phyloP scores from a whole-genome alignment of 2,888 invertebrate species.

The Lymantria dispar region DNA sequence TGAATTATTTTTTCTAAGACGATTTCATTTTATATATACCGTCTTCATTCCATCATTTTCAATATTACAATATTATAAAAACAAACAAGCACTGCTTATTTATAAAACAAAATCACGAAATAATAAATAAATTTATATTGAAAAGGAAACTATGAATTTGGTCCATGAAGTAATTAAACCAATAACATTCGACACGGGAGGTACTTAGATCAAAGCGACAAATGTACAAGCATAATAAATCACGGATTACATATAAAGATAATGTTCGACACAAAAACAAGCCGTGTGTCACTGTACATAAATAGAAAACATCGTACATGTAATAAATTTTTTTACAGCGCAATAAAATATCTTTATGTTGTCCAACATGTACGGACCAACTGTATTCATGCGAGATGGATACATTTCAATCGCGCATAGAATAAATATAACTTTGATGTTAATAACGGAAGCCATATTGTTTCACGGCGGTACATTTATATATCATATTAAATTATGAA shows the following conservation, averaged over 20 bases:
- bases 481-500: neutral
- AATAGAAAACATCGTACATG: conserved; percentile 37
- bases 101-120: no score
- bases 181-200: no score
- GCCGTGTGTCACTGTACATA: conserved; percentile 25
- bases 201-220: no score
- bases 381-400: neutral
- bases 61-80: no score
- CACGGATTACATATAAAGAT: neutral
- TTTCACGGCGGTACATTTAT: conserved; percentile 1
- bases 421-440: conserved; percentile 1
- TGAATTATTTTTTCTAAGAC: no score
- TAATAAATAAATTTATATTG: no score
- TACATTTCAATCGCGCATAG: neutral
- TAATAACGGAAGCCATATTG: conserved; percentile 6
- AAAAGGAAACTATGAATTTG: no score
- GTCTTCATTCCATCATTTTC: no score
- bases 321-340: conserved; percentile 45
- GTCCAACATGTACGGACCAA: neutral
- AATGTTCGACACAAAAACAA: neutral
- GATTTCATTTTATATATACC: no score
- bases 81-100: no score
- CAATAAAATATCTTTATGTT: conserved; percentile 51
- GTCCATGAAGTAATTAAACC: no score
- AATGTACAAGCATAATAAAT: no score